These are phyloP conservation scores for Morpho helenor DNA, from an alignment of 2,888 invertebrate genomes.

Conservation along the genomic window DNA sequence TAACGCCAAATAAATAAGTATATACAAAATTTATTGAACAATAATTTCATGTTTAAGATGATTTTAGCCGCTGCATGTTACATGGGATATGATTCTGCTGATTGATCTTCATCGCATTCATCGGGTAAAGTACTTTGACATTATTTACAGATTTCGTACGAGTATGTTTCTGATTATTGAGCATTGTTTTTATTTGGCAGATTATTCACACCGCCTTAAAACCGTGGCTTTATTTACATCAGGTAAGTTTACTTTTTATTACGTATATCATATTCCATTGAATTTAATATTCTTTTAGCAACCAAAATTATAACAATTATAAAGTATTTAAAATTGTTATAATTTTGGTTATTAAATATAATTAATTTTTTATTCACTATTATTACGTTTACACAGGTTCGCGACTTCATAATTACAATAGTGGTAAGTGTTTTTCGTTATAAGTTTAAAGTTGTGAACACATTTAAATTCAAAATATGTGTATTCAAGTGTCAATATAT, in stretches of 20 bases:
- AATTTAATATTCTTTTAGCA: no score
- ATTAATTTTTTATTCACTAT: no score
- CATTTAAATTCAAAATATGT: no score
- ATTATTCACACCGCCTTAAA: not conserved
- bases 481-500: no score
- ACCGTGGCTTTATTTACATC: not conserved
- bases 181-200: not conserved
- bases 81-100: slow-evolving; percentile 2
- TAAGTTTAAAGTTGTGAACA: no score
- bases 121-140: not conserved
- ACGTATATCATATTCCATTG: no score
- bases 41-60: not conserved
- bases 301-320: no score
- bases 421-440: no score
- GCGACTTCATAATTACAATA: no score
- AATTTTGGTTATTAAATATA: no score
- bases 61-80: slow-evolving; percentile 5
- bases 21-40: not conserved
- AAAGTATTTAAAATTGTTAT: no score
- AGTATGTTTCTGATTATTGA: not conserved
- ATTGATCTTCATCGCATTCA: not conserved
- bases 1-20: not conserved
- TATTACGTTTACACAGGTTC: no score
- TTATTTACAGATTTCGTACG: not conserved
- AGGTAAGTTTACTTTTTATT: not conserved